phyloP scores from a whole-genome alignment of 2,797 vertebrate species.

The Podargus strigoides region DNA sequence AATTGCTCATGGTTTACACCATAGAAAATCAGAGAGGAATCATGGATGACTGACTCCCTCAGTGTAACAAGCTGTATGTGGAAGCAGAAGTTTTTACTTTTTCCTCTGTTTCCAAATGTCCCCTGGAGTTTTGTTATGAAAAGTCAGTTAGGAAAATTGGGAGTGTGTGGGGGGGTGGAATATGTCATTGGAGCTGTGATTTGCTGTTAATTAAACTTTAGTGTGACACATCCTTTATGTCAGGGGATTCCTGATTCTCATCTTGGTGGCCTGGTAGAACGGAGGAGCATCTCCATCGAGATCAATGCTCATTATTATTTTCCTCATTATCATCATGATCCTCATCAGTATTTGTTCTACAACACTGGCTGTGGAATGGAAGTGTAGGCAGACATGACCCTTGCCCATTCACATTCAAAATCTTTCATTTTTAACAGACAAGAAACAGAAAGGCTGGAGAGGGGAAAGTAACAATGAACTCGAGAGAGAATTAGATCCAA shows the following conservation, averaged over 20 bases:
- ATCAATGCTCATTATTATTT: constrained; percentile 67
- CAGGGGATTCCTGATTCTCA: constrained; percentile 57
- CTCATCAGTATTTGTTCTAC: constrained; percentile 62
- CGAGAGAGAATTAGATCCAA: neutral
- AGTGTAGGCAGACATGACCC: constrained; percentile 25
- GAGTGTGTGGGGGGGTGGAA: neutral
- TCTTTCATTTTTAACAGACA: neutral
- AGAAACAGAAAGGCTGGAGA: neutral
- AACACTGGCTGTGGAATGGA: constrained; percentile 12
- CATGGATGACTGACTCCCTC: neutral
- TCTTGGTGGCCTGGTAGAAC: constrained; percentile 51
- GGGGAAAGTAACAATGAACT: neutral
- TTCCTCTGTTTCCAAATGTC: neutral
- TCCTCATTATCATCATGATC: constrained; percentile 60
- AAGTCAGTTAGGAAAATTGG: constrained; percentile 31
- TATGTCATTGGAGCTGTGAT: constrained; percentile 55
- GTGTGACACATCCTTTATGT: constrained; percentile 55
- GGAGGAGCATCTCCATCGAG: constrained; percentile 44
- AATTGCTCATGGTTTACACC: neutral
- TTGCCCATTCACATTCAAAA: neutral
- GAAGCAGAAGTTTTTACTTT: constrained; percentile 2
- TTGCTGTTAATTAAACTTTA: constrained; percentile 61
- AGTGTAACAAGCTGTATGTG: neutral
- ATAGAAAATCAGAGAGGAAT: neutral
- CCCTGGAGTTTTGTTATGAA: constrained; percentile 40